Evolutionary conservation across 2,113 vertebrate species (phyloP).

Genomic region (Tychaedon coryphoeus): DNA sequence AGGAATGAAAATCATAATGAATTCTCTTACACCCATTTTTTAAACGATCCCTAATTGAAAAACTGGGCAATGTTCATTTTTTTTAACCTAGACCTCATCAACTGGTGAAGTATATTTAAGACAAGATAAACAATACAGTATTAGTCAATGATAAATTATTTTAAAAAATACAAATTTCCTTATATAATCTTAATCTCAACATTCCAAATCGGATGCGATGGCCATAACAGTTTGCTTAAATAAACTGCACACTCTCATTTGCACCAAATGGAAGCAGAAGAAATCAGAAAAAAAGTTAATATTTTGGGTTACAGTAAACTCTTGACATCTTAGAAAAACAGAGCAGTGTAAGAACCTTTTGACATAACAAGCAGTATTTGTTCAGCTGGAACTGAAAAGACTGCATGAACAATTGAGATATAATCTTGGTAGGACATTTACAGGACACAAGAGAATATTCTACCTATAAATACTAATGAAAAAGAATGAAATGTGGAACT

Average conservation of each 20-base stretch:
- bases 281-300: background rate
- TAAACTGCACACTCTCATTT: background rate
- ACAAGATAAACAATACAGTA: background rate
- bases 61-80: background rate
- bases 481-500: background rate
- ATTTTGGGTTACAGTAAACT: background rate
- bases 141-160: background rate
- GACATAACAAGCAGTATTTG: background rate
- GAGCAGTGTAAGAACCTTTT: background rate
- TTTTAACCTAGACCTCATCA: background rate
- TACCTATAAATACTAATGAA: background rate
- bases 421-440: background rate
- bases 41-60: background rate
- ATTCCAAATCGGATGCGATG: background rate
- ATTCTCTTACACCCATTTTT: background rate
- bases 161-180: background rate
- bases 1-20: background rate
- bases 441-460: background rate
- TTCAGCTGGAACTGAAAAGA: constrained; percentile 13
- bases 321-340: background rate
- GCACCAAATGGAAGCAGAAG: background rate
- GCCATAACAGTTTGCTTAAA: background rate
- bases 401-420: background rate
- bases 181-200: background rate
- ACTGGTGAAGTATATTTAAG: background rate